Percentiles rank a stretch among this genome's conserved stretches.
These are phyloP conservation scores for Dendroctonus ponderosae DNA, from an alignment of 1,140 invertebrate species.

Conservation along the genomic window DNA sequence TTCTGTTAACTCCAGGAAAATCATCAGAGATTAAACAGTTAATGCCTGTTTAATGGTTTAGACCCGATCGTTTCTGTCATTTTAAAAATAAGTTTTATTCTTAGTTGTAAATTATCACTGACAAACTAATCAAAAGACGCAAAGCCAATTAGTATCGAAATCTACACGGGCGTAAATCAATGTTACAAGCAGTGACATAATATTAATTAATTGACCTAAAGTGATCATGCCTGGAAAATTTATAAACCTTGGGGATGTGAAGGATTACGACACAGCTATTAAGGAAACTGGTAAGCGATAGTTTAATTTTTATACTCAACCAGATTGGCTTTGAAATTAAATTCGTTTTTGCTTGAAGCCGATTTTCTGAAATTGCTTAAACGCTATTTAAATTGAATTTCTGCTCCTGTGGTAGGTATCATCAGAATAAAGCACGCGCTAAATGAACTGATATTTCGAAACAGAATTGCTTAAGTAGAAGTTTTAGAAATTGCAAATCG, in stretches of 20 bases:
- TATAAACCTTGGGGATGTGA: slow-evolving; percentile 1
- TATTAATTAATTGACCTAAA: neutral
- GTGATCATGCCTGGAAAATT: slow-evolving; percentile 3
- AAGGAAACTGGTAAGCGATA: slow-evolving; percentile 1
- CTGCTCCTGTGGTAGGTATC: no score
- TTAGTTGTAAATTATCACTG: neutral
- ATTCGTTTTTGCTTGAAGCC: neutral
- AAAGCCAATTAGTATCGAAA: neutral
- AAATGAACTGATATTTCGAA: no score
- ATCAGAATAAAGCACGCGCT: no score
- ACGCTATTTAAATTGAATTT: no score
- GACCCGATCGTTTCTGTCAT: neutral
- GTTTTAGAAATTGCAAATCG: no score
- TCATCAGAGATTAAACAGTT: neutral
- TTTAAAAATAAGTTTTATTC: neutral
- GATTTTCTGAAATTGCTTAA: neutral
- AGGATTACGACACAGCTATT: slow-evolving; percentile 10
- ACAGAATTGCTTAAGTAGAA: no score
- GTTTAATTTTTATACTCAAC: neutral
- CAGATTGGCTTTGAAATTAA: neutral
- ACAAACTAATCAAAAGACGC: neutral
- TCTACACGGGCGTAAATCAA: neutral
- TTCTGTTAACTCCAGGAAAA: slow-evolving; percentile 2
- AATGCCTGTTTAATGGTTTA: neutral
- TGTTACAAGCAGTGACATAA: neutral